Percentiles rank a stretch among this genome's conserved stretches.
Evolutionary conservation across 2,113 vertebrate genomes (phyloP).

Genomic region (Coryphaenoides rupestris): DNA sequence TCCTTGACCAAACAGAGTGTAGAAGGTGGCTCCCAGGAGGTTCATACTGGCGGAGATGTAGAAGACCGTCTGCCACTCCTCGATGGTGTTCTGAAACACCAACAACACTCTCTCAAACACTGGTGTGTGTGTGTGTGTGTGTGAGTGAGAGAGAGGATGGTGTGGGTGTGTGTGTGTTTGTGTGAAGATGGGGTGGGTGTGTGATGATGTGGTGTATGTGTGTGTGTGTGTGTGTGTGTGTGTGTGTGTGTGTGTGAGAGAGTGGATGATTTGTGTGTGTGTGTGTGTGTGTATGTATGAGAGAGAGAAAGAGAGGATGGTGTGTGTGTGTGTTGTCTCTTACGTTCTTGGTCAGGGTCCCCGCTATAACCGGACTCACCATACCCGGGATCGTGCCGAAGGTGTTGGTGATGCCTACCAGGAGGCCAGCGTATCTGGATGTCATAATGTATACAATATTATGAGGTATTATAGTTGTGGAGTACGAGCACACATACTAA

Average conservation of each 20-base stretch:
- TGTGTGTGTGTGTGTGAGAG: too few relatives aligned
- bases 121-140: background rate
- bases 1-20: conserved; percentile 81
- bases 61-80: conserved; percentile 91
- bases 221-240: too few relatives aligned
- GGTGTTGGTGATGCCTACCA: conserved; percentile 95
- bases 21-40: conserved; percentile 85
- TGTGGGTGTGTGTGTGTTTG: too few relatives aligned
- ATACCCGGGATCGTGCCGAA: conserved; percentile 96
- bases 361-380: conserved; percentile 91
- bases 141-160: too few relatives aligned
- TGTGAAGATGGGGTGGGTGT: too few relatives aligned
- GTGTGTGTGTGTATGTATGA: too few relatives aligned
- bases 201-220: too few relatives aligned
- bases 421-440: conserved; percentile 89
- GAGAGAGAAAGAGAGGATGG: background rate
- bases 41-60: conserved; percentile 91
- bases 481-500: too few relatives aligned
- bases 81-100: conserved; percentile 85
- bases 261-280: too few relatives aligned
- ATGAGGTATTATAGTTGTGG: too few relatives aligned
- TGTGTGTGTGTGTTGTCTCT: conserved; percentile 54
- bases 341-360: conserved; percentile 84
- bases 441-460: conserved; percentile 9
- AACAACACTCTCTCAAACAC: too few relatives aligned